Percentiles rank a stretch among this genome's conserved stretches.
Conservation (phyloP, 2,113 vertebrate genomes). For the Xiphias gladius region DNA sequence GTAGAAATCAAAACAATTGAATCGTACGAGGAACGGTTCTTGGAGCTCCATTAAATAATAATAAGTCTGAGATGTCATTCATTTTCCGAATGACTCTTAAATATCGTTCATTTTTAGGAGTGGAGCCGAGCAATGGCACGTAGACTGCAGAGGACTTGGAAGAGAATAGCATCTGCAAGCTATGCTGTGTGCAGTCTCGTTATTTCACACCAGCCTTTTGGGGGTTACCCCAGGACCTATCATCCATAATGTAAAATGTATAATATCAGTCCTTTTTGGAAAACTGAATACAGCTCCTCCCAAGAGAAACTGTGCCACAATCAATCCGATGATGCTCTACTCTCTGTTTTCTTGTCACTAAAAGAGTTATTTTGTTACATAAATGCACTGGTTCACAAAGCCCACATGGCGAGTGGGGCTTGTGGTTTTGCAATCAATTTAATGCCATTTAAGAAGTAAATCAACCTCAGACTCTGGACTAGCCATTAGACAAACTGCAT, state of each 20-base stretch:
- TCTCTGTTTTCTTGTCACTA: slow-evolving; percentile 36
- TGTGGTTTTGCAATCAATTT: background rate
- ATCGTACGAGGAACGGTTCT: slow-evolving; percentile 30
- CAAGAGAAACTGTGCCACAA: slow-evolving; percentile 54
- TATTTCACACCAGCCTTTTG: slow-evolving; percentile 41
- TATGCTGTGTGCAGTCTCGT: slow-evolving; percentile 30
- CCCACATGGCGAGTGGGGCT: background rate
- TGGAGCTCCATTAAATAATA: slow-evolving; percentile 49
- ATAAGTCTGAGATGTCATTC: slow-evolving; percentile 57
- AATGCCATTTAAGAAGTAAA: background rate
- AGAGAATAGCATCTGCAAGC: slow-evolving; percentile 33
- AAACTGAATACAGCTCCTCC: slow-evolving; percentile 61
- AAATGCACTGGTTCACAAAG: slow-evolving; percentile 30
- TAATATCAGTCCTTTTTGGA: slow-evolving; percentile 56
- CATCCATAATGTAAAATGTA: slow-evolving; percentile 58
- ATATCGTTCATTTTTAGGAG: slow-evolving; percentile 48
- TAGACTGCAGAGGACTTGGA: slow-evolving; percentile 29
- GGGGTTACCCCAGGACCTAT: slow-evolving; percentile 49
- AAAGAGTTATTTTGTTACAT: slow-evolving; percentile 12
- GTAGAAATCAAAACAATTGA: slow-evolving; percentile 23
- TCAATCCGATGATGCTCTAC: slow-evolving; percentile 41
- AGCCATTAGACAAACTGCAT: background rate
- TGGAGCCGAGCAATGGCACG: slow-evolving; percentile 7
- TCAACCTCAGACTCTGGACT: slow-evolving; percentile 5
- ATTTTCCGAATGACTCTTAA: slow-evolving; percentile 49